Base-by-base conservation (phyloP, 2,113 vertebrate genomes). In the Pygoscelis antarcticus region DNA sequence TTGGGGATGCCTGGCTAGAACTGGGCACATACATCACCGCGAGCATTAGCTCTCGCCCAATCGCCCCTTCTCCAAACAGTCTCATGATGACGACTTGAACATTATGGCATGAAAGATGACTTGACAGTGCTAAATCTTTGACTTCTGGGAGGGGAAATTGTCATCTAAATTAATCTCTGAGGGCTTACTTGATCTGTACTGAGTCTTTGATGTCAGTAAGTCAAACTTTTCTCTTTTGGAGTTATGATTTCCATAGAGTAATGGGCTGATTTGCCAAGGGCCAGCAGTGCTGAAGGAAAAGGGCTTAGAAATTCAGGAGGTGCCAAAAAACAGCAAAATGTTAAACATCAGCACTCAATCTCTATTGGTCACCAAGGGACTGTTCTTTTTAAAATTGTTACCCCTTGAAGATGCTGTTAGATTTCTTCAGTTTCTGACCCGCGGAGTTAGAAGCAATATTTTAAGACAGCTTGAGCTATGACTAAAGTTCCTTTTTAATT, bases 401-500 rank as follows among this genome's bases (percentile, higher is more conserved):
- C 17, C 13, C 42, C n/a, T 82, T n/a, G 11, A 76, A 87, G 64
- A 7, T 91, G 17, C 30, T 81, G 5, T 52, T 64, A 69, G 16
- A 44, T 90, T 74, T 54, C 5, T 74, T 90, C 47, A 38, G 10
- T 34, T 40, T 66, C 42, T 75, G 38, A 4, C 17, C 26, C 90
- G 29, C 4, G 2, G 16, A 62, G 14, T 49, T 44, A 16, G 42
- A 61, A 86, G 54, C 25, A 71, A 18, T 58, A 52, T 76, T 95
- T 95, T n/a, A 85, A 94, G 51, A 46, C 58, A 84, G 49, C 46
- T 85, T 83, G 84, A 89, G 77, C 66, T 89, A 38, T 76, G 78
- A 77, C 58, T 85, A 49, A 93, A 92, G 54, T 55, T 93, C n/a
- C 20, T 58, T 80, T 80, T 65, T 71, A 89, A 85, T 94, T 80